Conservation (phyloP, 2,797 vertebrate genomes). For the Rhabdophis nuchalis region DNA sequence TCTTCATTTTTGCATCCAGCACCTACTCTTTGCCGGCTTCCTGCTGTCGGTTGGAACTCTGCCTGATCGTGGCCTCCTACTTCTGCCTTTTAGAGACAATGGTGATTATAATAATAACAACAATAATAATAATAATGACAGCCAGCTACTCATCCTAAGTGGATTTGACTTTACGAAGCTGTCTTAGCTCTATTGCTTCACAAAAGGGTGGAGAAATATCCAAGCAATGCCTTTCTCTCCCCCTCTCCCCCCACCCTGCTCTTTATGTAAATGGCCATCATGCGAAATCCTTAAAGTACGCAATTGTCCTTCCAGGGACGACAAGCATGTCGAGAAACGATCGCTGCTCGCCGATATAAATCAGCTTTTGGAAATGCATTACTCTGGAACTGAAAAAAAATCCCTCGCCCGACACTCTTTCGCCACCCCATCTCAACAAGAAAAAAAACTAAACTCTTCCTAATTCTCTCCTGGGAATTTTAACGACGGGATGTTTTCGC, state of each 20-base stretch:
- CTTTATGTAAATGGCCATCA: conserved; percentile 15
- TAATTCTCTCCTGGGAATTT: background rate
- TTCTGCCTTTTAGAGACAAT: background rate
- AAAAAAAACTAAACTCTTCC: background rate
- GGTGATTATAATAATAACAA: background rate
- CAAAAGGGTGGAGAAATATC: background rate
- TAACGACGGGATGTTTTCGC: background rate
- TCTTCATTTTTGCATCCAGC: background rate
- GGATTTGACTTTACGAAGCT: conserved; percentile 13
- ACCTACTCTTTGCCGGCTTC: conserved; percentile 3
- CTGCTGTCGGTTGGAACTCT: conserved; percentile 5
- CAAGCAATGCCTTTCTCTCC: background rate
- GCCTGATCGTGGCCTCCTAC: background rate
- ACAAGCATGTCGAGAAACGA: background rate
- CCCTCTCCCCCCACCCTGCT: too few relatives aligned
- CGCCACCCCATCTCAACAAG: too few relatives aligned
- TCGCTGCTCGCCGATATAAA: background rate
- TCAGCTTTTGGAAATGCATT: background rate
- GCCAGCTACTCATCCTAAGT: conserved; percentile 11
- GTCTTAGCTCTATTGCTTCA: background rate
- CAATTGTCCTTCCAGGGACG: background rate
- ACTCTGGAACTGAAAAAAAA: background rate
- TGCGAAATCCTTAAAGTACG: background rate
- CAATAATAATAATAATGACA: background rate
- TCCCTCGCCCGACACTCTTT: background rate